Conservation (phyloP, 2,113 vertebrate genomes). For the Pteropus alecto region DNA sequence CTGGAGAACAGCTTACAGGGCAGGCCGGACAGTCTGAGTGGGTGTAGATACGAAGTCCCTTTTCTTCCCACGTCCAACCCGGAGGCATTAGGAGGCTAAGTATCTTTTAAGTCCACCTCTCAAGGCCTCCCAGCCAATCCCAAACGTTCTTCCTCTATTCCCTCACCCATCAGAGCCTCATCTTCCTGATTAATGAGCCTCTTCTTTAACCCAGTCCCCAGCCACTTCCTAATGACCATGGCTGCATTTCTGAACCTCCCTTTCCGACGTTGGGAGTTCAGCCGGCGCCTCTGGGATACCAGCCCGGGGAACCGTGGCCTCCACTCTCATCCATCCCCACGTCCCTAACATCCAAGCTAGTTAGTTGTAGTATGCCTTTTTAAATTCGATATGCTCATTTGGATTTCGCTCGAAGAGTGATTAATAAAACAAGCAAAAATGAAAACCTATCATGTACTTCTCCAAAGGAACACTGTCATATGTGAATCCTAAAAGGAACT, state of each 20-base stretch:
- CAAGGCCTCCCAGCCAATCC: background rate
- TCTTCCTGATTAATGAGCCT: conserved; percentile 8
- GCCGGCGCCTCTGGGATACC: background rate
- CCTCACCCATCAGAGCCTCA: background rate
- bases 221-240: conserved; percentile 16
- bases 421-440: background rate
- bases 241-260: conserved; percentile 38
- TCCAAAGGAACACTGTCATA: background rate
- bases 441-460: background rate
- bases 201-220: background rate
- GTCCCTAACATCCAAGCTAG: background rate
- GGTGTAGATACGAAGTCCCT: background rate
- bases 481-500: background rate
- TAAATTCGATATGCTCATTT: background rate
- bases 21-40: background rate
- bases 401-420: background rate
- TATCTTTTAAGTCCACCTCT: background rate
- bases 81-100: background rate
- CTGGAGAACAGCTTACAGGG: background rate
- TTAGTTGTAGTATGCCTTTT: background rate
- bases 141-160: background rate
- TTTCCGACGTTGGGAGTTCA: background rate
- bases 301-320: background rate
- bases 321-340: accelerated
- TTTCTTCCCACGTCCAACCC: background rate